Percentiles rank a stretch among this genome's conserved stretches.
phyloP scores from a whole-genome alignment of 1,140 invertebrate species.

The Cataglyphis hispanica region DNA sequence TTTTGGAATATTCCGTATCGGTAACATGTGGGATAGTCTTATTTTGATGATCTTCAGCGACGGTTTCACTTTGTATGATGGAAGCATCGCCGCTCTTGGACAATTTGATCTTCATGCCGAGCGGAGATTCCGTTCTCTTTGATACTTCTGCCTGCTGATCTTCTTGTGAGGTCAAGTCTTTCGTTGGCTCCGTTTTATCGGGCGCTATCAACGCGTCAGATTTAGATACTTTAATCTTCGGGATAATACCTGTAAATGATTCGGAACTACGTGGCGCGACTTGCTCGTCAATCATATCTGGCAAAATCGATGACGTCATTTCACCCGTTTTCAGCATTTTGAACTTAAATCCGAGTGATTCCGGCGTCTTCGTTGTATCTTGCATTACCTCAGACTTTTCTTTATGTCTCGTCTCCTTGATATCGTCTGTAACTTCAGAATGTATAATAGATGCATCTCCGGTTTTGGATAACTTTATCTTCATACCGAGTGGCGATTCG shows the following conservation, averaged over 20 bases:
- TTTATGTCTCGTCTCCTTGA: constrained; percentile 68
- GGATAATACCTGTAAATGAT: constrained; percentile 57
- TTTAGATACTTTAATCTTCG: constrained; percentile 72
- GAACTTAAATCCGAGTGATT: constrained; percentile 57
- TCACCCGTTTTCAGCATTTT: constrained; percentile 56
- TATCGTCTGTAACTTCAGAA: constrained; percentile 69
- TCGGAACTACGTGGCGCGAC: constrained; percentile 30
- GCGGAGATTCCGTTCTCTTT: constrained; percentile 79
- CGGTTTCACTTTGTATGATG: constrained; percentile 75
- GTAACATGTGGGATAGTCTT: constrained; percentile 13
- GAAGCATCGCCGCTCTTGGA: constrained; percentile 82
- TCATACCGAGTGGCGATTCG: constrained; percentile 78
- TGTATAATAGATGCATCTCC: constrained; percentile 78
- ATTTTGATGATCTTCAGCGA: constrained; percentile 64
- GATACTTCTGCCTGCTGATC: constrained; percentile 69
- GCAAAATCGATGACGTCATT: constrained; percentile 1
- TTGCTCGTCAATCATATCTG: constrained; percentile 48
- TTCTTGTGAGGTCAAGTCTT: constrained; percentile 58
- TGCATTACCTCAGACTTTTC: constrained; percentile 63
- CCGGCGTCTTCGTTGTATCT: constrained; percentile 33
- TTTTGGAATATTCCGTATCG: constrained; percentile 64
- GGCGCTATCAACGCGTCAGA: constrained; percentile 60
- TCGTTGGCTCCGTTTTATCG: constrained; percentile 60
- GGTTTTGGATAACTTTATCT: constrained; percentile 77
- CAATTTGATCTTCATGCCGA: constrained; percentile 84